These are phyloP conservation scores for Ramphastos sulfuratus DNA, from an alignment of 2,113 vertebrate species.

Conservation along the genomic window DNA sequence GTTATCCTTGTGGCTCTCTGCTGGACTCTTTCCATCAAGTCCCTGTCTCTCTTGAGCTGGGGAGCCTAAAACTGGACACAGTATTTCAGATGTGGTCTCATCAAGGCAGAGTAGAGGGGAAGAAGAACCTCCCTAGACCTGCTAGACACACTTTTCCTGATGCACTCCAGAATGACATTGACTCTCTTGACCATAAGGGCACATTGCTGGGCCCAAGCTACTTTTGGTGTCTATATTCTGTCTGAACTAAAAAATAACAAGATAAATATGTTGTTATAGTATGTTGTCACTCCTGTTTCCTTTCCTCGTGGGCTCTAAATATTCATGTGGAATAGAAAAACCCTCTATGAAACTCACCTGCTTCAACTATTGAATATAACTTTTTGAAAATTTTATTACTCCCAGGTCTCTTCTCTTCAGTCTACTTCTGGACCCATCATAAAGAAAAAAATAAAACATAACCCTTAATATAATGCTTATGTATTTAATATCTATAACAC, in stretches of 20 bases:
- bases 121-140: too few relatives aligned
- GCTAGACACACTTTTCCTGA: too few relatives aligned
- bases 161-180: too few relatives aligned
- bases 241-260: background rate
- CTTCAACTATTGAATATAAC: background rate
- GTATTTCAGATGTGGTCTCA: too few relatives aligned
- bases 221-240: background rate
- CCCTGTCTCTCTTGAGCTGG: too few relatives aligned
- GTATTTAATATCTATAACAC: background rate
- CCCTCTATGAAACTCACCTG: background rate
- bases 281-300: background rate
- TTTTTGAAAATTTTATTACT: background rate
- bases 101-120: too few relatives aligned
- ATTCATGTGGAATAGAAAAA: background rate
- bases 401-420: background rate
- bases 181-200: too few relatives aligned
- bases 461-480: background rate
- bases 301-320: background rate
- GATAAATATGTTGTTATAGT: background rate
- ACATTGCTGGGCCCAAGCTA: background rate
- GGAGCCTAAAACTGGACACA: too few relatives aligned
- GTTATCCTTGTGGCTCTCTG: too few relatives aligned
- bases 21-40: too few relatives aligned
- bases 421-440: background rate
- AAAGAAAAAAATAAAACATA: background rate